Evolutionary conservation across 2,888 invertebrate genomes (phyloP).

Genomic region (Drosophila maculinotata): DNA sequence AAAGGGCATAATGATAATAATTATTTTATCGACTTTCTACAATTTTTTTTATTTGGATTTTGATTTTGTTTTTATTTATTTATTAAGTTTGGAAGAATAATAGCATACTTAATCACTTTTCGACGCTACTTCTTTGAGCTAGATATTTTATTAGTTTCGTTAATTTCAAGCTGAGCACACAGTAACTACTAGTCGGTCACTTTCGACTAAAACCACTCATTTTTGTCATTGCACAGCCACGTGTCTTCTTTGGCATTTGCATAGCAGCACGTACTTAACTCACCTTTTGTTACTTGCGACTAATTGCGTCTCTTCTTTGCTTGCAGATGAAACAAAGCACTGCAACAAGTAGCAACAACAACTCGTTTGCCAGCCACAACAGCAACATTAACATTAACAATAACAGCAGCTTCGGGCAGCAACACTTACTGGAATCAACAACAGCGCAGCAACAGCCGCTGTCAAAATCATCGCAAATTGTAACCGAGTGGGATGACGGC

Average conservation of each 20-base stretch:
- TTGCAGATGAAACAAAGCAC: conserved; percentile 82
- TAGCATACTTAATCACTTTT: too few relatives aligned
- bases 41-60: too few relatives aligned
- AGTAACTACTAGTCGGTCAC: too few relatives aligned
- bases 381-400: conserved; percentile 42
- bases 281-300: conserved; percentile 26
- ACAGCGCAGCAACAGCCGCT: conserved; percentile 39
- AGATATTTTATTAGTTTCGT: too few relatives aligned
- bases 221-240: conserved; percentile 53
- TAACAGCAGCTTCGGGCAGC: conserved; percentile 35
- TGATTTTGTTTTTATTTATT: conserved; percentile 10
- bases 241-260: conserved; percentile 64
- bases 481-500: conserved; percentile 84
- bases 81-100: too few relatives aligned
- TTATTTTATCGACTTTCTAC: too few relatives aligned
- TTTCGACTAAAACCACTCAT: too few relatives aligned
- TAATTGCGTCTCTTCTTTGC: conserved; percentile 38
- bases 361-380: conserved; percentile 42
- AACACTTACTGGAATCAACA: conserved; percentile 31
- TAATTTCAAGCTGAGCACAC: too few relatives aligned
- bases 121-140: too few relatives aligned
- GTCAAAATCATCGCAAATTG: conserved; percentile 65
- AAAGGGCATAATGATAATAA: too few relatives aligned
- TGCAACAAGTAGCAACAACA: conserved; percentile 61
- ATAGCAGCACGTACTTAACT: conserved; percentile 63